phyloP scores from a whole-genome alignment of 2,113 vertebrate species.

The Misgurnus anguillicaudatus region DNA sequence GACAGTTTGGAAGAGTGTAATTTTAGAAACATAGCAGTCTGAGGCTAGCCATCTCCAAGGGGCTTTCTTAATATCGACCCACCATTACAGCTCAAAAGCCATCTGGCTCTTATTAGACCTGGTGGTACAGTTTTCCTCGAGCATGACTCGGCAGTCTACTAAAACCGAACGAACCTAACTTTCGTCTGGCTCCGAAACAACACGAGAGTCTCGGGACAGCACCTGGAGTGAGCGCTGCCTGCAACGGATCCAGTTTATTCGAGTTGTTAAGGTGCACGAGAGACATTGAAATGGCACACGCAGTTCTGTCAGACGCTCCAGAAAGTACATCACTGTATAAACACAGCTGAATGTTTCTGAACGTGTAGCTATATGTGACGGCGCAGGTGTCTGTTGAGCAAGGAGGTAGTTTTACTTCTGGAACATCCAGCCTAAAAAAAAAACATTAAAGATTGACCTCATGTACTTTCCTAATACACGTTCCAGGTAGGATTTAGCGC shows the following conservation, averaged over 20 bases:
- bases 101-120: conserved; percentile 72
- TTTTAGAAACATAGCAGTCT: conserved; percentile 75
- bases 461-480: neutral
- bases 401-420: neutral
- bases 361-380: neutral
- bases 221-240: conserved; percentile 1
- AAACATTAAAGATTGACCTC: neutral
- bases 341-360: neutral
- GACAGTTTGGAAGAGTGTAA: conserved; percentile 78
- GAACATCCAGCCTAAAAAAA: neutral
- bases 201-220: conserved; percentile 24
- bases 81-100: conserved; percentile 49
- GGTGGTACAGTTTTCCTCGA: conserved; percentile 56
- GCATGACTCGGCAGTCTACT: conserved; percentile 47
- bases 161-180: conserved; percentile 47
- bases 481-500: neutral
- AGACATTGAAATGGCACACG: neutral
- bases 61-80: conserved; percentile 64
- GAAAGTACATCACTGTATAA: conserved; percentile 8
- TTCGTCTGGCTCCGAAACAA: conserved; percentile 6
- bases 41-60: conserved; percentile 63
- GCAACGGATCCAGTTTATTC: conserved; percentile 23
- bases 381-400: neutral
- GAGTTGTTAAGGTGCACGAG: neutral
- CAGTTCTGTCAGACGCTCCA: conserved; percentile 9